Evolutionary conservation across 2,113 vertebrate species (phyloP).

Genomic region (Syrmaticus mikado): DNA sequence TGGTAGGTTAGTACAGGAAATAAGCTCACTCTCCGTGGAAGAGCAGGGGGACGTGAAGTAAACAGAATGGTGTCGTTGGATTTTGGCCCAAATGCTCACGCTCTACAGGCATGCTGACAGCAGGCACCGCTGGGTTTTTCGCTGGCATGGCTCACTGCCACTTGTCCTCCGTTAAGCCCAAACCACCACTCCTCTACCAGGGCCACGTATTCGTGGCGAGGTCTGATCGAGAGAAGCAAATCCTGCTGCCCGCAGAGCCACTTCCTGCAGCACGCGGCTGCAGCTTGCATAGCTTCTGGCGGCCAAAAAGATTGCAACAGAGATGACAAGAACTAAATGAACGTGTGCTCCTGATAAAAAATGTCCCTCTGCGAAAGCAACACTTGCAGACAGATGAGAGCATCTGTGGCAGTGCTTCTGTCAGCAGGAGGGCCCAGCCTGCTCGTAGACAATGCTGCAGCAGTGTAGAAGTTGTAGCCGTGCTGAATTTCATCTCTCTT

Average conservation of each 20-base stretch:
- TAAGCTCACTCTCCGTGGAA: slow-evolving; percentile 15
- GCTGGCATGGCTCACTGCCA: not conserved
- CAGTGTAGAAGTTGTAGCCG: not conserved
- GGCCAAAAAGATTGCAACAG: not conserved
- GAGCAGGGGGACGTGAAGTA: not conserved
- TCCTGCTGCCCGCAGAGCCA: not conserved
- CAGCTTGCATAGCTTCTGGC: not conserved
- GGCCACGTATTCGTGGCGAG: accelerated
- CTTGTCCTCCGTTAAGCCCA: not conserved
- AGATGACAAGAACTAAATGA: accelerated
- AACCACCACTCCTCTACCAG: accelerated
- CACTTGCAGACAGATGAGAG: not conserved
- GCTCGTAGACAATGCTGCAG: accelerated
- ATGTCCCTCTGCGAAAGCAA: accelerated
- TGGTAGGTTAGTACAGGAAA: not conserved
- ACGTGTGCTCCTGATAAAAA: not conserved
- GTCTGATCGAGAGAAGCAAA: not conserved
- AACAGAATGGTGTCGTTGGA: not conserved
- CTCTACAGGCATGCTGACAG: not conserved
- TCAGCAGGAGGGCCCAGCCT: not conserved
- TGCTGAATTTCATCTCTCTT: not conserved
- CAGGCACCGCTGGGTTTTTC: not conserved
- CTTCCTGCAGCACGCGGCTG: not conserved
- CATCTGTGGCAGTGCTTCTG: not conserved
- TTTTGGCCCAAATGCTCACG: not conserved